Conservation (phyloP, 2,113 vertebrate genomes). For the Scytalopus superciliaris region DNA sequence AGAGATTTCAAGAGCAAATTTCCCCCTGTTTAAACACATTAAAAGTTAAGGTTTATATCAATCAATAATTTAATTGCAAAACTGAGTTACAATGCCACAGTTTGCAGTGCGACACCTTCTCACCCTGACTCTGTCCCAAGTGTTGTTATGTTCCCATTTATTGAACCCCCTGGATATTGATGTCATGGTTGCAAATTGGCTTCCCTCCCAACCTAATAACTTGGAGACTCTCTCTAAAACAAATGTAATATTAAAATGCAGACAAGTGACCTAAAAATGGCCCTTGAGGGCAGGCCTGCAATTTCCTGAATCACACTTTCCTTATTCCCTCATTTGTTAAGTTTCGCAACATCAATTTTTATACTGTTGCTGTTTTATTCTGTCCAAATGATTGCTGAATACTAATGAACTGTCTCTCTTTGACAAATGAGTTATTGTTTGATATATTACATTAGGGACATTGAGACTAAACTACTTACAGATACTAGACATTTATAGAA, state of each 20-base stretch:
- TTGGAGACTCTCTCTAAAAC: conserved; percentile 68
- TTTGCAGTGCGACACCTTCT: not conserved
- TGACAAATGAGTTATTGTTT: conserved; percentile 82
- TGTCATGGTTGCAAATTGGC: conserved; percentile 71
- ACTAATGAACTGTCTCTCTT: conserved; percentile 74
- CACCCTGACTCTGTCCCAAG: conserved; percentile 23
- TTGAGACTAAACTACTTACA: conserved; percentile 74
- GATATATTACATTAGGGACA: conserved; percentile 75
- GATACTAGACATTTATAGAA: conserved; percentile 72
- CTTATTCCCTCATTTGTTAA: conserved; percentile 77
- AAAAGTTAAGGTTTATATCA: not conserved
- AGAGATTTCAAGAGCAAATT: not conserved
- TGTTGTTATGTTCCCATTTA: conserved; percentile 66
- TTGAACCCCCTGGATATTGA: conserved; percentile 63
- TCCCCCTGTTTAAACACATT: not conserved
- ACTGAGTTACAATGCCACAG: not conserved
- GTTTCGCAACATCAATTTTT: conserved; percentile 77
- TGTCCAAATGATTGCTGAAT: conserved; percentile 71
- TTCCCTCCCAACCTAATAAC: conserved; percentile 68
- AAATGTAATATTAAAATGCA: conserved; percentile 79
- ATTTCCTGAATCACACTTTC: conserved; percentile 72
- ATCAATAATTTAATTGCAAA: conserved; percentile 34
- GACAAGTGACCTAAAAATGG: conserved; percentile 76
- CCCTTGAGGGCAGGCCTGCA: conserved; percentile 67
- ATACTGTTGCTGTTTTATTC: conserved; percentile 74